phyloP scores from a whole-genome alignment of 1,140 invertebrate species.

The Drosophila azteca region DNA sequence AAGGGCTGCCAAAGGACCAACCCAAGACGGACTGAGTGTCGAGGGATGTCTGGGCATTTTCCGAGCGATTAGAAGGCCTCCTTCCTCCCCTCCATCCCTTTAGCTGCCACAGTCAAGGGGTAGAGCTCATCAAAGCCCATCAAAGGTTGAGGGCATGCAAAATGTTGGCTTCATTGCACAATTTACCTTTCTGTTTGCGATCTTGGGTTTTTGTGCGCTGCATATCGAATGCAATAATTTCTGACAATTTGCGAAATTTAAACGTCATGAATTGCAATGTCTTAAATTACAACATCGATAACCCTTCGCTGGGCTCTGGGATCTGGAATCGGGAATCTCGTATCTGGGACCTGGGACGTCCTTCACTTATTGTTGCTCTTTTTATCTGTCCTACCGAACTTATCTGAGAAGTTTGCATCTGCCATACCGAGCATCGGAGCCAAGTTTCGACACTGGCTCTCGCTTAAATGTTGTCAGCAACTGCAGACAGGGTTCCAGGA shows the following conservation, averaged over 20 bases:
- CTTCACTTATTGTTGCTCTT: slow-evolving; percentile 10
- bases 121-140: slow-evolving; percentile 11
- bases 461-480: too few relatives aligned
- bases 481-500: too few relatives aligned
- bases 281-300: slow-evolving; percentile 67
- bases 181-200: slow-evolving; percentile 42
- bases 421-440: slow-evolving; percentile 8
- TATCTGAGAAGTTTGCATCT: slow-evolving; percentile 38
- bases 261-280: slow-evolving; percentile 66
- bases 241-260: slow-evolving; percentile 65
- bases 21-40: slow-evolving; percentile 8
- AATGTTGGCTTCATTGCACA: slow-evolving; percentile 74
- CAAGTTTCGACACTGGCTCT: slow-evolving; percentile 32
- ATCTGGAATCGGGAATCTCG: too few relatives aligned
- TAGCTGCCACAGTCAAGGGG: slow-evolving; percentile 37
- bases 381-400: not conserved
- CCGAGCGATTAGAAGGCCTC: slow-evolving; percentile 50
- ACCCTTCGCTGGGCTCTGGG: not conserved
- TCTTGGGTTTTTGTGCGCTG: slow-evolving; percentile 24
- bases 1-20: slow-evolving; percentile 55
- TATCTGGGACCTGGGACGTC: not conserved
- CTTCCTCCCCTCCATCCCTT: not conserved
- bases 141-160: slow-evolving; percentile 59
- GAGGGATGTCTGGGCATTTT: slow-evolving; percentile 29
- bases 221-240: slow-evolving; percentile 74